Conservation (phyloP, 2,113 vertebrate species). For the Trematomus loennbergii region DNA sequence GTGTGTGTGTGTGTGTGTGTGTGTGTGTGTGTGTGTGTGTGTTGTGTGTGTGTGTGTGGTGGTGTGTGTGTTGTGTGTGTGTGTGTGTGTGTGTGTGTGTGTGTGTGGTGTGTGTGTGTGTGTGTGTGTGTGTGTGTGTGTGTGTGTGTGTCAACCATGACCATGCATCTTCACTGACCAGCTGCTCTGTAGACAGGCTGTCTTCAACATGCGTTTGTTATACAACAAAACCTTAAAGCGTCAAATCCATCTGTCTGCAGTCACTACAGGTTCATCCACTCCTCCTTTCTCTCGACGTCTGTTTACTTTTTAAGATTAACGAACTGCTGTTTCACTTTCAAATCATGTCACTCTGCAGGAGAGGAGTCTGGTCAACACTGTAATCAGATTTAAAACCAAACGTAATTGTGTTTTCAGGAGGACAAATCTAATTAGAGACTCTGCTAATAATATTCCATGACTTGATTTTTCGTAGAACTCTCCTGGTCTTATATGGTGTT, state of each 20-base stretch:
- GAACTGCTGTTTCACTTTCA: not conserved
- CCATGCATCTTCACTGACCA: constrained; percentile 48
- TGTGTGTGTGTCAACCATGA: constrained; percentile 39
- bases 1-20: too few relatives aligned
- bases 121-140: constrained; percentile 14
- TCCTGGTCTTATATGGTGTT: not conserved
- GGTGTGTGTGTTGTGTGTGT: too few relatives aligned
- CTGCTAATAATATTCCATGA: not conserved
- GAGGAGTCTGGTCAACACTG: not conserved
- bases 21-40: too few relatives aligned
- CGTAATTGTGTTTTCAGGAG: not conserved
- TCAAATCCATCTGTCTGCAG: constrained; percentile 54
- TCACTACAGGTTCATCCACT: constrained; percentile 17
- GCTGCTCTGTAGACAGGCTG: constrained; percentile 58
- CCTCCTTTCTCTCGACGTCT: constrained; percentile 15
- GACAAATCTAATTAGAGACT: not conserved
- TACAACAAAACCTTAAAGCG: constrained; percentile 44
- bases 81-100: too few relatives aligned
- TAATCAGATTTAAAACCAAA: constrained; percentile 3
- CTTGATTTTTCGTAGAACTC: not conserved
- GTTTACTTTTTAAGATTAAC: not conserved
- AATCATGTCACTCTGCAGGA: not conserved
- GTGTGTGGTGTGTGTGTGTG: not conserved
- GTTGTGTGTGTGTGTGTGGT: too few relatives aligned
- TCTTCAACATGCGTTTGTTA: constrained; percentile 43